These are phyloP conservation scores for Pseudomyrmex pallidus DNA, from an alignment of 1,140 invertebrate genomes.

Conservation along the genomic window DNA sequence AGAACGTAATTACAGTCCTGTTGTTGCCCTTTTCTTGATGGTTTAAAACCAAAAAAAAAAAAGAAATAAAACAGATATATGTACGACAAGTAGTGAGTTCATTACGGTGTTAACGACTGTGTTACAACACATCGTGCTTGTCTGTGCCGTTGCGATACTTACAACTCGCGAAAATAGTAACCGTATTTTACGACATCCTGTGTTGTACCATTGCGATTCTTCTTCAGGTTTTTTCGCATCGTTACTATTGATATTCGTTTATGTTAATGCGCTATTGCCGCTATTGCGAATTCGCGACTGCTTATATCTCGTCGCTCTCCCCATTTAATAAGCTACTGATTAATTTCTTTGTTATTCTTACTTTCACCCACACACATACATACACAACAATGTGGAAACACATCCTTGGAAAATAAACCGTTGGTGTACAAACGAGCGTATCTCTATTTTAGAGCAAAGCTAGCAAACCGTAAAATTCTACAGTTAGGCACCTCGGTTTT, in stretches of 20 bases:
- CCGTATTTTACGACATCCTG: slow-evolving; percentile 36
- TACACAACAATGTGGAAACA: not conserved
- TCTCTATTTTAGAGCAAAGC: not conserved
- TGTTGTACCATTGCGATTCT: slow-evolving; percentile 10
- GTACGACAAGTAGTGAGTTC: slow-evolving; percentile 12
- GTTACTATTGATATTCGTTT: not conserved
- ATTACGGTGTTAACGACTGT: slow-evolving; percentile 27
- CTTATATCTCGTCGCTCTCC: too few relatives aligned
- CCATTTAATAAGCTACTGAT: too few relatives aligned
- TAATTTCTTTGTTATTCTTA: too few relatives aligned
- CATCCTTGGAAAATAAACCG: not conserved
- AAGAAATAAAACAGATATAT: not conserved
- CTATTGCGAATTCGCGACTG: too few relatives aligned
- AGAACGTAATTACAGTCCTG: slow-evolving; percentile 5
- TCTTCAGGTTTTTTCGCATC: not conserved
- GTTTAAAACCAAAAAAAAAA: too few relatives aligned
- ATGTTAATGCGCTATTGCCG: too few relatives aligned
- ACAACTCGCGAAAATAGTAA: slow-evolving; percentile 45
- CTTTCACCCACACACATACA: not conserved
- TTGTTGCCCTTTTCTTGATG: slow-evolving; percentile 1
- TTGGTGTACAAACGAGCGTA: not conserved
- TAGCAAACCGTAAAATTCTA: slow-evolving; percentile 61
- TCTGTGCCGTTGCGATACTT: slow-evolving; percentile 37
- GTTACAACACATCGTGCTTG: slow-evolving; percentile 24
- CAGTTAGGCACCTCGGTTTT: slow-evolving; percentile 47